phyloP scores from a whole-genome alignment of 2,113 vertebrate species.

The Suncus etruscus region DNA sequence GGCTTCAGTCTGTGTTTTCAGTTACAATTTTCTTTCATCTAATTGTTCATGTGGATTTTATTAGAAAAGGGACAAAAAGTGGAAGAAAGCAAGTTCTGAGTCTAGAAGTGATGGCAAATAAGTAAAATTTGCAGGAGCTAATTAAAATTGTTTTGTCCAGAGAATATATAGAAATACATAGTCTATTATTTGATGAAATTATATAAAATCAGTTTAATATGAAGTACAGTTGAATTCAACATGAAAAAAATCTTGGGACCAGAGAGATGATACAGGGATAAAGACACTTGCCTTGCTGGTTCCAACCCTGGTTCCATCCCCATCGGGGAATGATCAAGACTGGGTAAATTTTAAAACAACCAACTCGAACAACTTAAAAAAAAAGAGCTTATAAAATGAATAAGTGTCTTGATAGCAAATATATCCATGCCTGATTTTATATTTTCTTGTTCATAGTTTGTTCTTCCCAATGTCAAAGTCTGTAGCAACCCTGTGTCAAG shows the following conservation, averaged over 20 bases:
- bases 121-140: slow-evolving; percentile 14
- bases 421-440: no score
- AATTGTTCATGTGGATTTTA: neutral
- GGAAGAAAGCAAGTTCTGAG: neutral
- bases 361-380: no score
- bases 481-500: neutral
- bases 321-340: neutral
- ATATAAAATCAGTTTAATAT: slow-evolving; percentile 15
- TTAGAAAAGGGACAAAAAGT: slow-evolving; percentile 23
- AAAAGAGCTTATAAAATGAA: no score
- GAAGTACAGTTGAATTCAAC: neutral
- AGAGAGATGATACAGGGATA: no score
- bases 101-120: neutral
- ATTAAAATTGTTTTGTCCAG: slow-evolving; percentile 19
- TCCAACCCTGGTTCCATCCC: no score
- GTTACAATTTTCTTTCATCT: no score
- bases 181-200: slow-evolving; percentile 54
- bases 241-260: no score
- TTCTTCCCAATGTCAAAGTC: neutral
- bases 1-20: no score
- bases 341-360: neutral
- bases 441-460: neutral
- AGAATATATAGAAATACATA: neutral
- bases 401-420: no score
- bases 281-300: no score